Evolutionary conservation across 2,113 vertebrate genomes (phyloP), one percentile per base, ranked within the genome.

Genomic region (Ahaetulla prasina): DNA sequence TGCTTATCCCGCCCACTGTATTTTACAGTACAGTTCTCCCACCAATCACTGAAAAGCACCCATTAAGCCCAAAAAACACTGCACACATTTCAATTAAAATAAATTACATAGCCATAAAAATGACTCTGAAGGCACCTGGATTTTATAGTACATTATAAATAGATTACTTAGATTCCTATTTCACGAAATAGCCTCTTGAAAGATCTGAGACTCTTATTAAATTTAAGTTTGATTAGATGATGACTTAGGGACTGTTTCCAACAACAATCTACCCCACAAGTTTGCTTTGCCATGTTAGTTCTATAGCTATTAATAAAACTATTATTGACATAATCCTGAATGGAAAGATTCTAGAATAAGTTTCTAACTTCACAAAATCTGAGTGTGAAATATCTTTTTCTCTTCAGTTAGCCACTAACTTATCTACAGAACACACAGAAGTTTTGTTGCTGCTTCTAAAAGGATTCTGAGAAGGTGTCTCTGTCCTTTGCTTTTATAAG

Each of bases 381-480:
- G 6, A 92, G 80, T 85, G 63, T 85, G 74, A n/a, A 85, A 93
- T 92, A 89, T 54, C 86, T 47, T 87, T 90, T 90, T 92, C 47
- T 85, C 90, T 4, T 88, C 89, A 84, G 50, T 84, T 54, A 45
- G 68, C 89, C 94, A 95, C 95, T 90, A 55, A 92, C 95, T 94
- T 14, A 0, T 0, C 88, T 87, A 94, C 92, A 84, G 63, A 43
- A 89, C 89, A 85, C 53, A 60, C 54, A n/a, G 92, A 52, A 87
- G 94, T 27, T 68, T 86, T 27, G 88, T 89, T 93, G 89, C 93
- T 93, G 49, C 87, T 91, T 94, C 90, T 50, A 45, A 60, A 74
- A 89, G 87, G 25, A 20, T 84, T 5, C 27, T 54, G 92, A 92
- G 94, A 91, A 89, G 63, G 89, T 91, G 88, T 94, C 93, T 93